These are phyloP conservation scores for Heliothis virescens DNA, from an alignment of 1,140 invertebrate species.

Conservation along the genomic window DNA sequence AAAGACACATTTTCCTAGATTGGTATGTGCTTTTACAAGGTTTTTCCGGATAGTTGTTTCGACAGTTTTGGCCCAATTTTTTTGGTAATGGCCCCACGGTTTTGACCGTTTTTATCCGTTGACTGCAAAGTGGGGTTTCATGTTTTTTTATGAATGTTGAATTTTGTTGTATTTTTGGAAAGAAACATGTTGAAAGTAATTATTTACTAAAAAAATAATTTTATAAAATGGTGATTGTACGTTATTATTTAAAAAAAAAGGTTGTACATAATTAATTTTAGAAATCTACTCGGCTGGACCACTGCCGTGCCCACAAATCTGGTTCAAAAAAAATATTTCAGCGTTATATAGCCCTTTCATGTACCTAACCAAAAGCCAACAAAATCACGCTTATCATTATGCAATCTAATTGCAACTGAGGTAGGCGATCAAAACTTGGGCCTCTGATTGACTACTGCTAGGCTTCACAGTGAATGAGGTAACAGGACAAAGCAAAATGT, in stretches of 20 bases:
- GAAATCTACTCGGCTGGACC: too few species aligned
- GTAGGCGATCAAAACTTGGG: background rate
- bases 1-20: slow-evolving; percentile 39
- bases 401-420: background rate
- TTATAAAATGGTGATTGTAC: too few species aligned
- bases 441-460: background rate
- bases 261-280: too few species aligned
- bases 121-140: background rate
- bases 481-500: slow-evolving; percentile 22
- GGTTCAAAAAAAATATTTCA: too few species aligned
- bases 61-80: slow-evolving; percentile 15
- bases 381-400: too few species aligned
- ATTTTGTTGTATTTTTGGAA: background rate
- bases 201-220: too few species aligned
- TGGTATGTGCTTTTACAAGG: slow-evolving; percentile 40
- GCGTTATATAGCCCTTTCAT: too few species aligned
- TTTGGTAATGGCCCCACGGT: background rate
- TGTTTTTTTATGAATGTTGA: background rate
- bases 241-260: too few species aligned
- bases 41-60: background rate
- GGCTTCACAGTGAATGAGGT: background rate
- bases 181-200: background rate
- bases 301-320: too few species aligned
- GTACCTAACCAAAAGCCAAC: too few species aligned
- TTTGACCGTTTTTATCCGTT: slow-evolving; percentile 11